Evolutionary conservation across 2,888 invertebrate species (phyloP).

Genomic region (Callosobruchus maculatus): DNA sequence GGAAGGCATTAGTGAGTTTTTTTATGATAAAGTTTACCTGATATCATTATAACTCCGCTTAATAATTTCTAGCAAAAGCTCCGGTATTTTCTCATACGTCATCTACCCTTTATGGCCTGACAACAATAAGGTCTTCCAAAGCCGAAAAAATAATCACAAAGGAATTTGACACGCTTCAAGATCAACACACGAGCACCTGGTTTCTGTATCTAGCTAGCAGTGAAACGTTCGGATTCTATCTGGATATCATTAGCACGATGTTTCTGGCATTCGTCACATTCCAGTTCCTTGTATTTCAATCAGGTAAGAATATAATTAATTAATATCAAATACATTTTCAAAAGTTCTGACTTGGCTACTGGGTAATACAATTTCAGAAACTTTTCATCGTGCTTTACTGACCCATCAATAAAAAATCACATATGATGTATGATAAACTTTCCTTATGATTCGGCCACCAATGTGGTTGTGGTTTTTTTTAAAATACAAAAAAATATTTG

Average conservation of each 20-base stretch:
- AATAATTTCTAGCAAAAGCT: constrained; percentile 50
- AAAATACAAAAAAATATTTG: too few relatives aligned
- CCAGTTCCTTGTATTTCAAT: constrained; percentile 59
- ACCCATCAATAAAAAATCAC: too few relatives aligned
- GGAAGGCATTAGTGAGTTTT: constrained; percentile 50
- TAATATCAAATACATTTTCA: too few relatives aligned
- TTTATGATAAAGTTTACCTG: too few relatives aligned
- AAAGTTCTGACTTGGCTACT: too few relatives aligned
- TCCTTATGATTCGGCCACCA: too few relatives aligned
- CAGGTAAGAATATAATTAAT: constrained; percentile 55
- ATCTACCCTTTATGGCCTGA: constrained; percentile 78
- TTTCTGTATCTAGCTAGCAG: constrained; percentile 58
- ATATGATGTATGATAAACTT: too few relatives aligned
- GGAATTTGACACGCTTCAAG: constrained; percentile 74
- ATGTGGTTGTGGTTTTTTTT: too few relatives aligned
- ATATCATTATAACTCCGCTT: too few relatives aligned
- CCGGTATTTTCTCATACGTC: constrained; percentile 90
- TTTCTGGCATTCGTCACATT: constrained; percentile 62
- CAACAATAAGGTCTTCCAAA: constrained; percentile 78
- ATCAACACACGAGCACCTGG: constrained; percentile 63
- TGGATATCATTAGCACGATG: constrained; percentile 59
- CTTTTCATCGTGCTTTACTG: too few relatives aligned
- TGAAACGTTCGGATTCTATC: constrained; percentile 63
- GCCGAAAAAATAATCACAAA: constrained; percentile 69
- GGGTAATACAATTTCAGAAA: too few relatives aligned